A percentile compares a stretch with the other conserved stretches of the same genome.
These are phyloP conservation scores for Buathra laborator DNA, from an alignment of 2,888 invertebrate genomes.

Conservation along the genomic window DNA sequence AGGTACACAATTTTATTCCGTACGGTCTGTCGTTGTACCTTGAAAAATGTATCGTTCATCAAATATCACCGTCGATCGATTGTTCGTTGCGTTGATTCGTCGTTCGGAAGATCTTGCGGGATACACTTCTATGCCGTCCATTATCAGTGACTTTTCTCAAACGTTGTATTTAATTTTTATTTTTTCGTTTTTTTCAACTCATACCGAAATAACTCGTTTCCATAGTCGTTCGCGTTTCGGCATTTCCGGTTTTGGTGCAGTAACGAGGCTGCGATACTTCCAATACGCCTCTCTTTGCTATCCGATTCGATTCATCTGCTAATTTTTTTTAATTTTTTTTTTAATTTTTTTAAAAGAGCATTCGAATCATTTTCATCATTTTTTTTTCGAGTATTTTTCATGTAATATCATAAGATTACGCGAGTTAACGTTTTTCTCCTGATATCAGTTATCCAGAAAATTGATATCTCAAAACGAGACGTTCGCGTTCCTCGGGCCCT, in stretches of 20 bases:
- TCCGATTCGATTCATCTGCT: background rate
- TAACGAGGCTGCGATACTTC: background rate
- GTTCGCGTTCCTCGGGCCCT: background rate
- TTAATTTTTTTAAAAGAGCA: background rate
- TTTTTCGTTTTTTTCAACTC: conserved; percentile 67
- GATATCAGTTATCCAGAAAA: background rate
- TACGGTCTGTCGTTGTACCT: background rate
- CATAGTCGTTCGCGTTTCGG: conserved; percentile 4
- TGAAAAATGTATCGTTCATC: conserved; percentile 17
- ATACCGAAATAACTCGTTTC: background rate
- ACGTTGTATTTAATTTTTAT: conserved; percentile 40
- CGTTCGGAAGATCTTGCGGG: conserved; percentile 84
- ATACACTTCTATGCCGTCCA: conserved; percentile 83
- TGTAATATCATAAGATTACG: background rate
- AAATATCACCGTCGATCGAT: conserved; percentile 50
- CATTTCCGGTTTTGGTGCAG: conserved; percentile 42
- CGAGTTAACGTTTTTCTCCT: background rate
- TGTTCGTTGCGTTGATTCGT: conserved; percentile 68
- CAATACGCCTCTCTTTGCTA: background rate
- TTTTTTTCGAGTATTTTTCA: background rate
- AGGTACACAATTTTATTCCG: background rate
- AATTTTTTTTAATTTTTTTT: background rate
- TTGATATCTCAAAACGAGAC: background rate
- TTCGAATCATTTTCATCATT: background rate
- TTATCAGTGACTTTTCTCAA: conserved; percentile 75